phyloP scores from a whole-genome alignment of 2,113 vertebrate species.

The Phyllostomus discolor region DNA sequence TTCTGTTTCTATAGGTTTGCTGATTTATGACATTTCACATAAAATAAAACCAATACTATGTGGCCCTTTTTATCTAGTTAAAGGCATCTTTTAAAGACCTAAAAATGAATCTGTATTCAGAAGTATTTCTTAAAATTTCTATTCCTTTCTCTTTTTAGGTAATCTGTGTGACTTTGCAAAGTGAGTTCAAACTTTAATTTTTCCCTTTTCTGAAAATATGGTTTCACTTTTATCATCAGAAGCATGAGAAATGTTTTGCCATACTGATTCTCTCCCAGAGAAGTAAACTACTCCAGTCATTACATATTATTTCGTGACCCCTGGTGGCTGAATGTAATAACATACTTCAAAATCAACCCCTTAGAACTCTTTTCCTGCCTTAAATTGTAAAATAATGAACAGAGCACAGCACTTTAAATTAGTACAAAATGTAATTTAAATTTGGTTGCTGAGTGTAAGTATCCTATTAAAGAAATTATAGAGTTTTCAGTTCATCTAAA shows the following conservation, averaged over 20 bases:
- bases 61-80: not conserved
- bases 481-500: not conserved
- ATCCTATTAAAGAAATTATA: not conserved
- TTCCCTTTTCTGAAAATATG: not conserved
- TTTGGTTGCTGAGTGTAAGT: not conserved
- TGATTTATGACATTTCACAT: not conserved
- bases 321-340: constrained; percentile 54
- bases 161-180: not conserved
- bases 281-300: constrained; percentile 13
- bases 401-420: not conserved
- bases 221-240: not conserved
- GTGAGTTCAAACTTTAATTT: not conserved
- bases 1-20: not conserved
- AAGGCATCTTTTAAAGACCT: not conserved
- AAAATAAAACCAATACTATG: not conserved
- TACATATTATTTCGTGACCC: constrained; percentile 69
- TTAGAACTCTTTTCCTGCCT: not conserved
- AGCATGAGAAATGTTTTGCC: not conserved
- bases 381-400: not conserved
- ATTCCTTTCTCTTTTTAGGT: not conserved
- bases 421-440: not conserved
- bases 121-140: not conserved
- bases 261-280: not conserved
- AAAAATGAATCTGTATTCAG: not conserved
- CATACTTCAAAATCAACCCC: not conserved